These are phyloP conservation scores for Euwallacea similis DNA, from an alignment of 1,140 invertebrate genomes.

Conservation along the genomic window DNA sequence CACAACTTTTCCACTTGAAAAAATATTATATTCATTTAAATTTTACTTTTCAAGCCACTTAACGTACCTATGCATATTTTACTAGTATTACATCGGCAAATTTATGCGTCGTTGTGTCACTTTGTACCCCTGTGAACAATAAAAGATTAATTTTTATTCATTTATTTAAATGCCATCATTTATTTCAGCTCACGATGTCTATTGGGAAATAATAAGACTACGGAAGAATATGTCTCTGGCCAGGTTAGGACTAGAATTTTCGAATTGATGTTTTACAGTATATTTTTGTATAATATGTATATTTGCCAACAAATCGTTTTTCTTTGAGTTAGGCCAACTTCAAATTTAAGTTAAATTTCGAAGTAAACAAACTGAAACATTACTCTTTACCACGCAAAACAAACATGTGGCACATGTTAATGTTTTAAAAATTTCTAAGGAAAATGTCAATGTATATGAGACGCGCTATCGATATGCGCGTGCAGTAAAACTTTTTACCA, in stretches of 20 bases:
- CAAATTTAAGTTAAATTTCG: not conserved
- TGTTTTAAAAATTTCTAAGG: not conserved
- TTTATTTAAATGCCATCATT: conserved; percentile 4
- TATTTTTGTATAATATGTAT: not conserved
- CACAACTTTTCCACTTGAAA: too few relatives aligned
- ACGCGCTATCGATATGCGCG: too few relatives aligned
- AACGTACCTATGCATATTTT: too few relatives aligned
- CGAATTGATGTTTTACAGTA: conserved; percentile 8
- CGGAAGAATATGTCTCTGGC: conserved; percentile 77
- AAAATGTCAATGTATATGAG: not conserved
- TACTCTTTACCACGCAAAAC: not conserved
- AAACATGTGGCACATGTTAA: not conserved
- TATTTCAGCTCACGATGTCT: conserved; percentile 71
- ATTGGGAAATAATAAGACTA: conserved; percentile 73
- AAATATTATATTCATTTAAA: too few relatives aligned
- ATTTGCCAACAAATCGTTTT: not conserved
- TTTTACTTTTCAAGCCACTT: too few relatives aligned
- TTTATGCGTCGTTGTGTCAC: too few relatives aligned
- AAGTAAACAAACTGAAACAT: not conserved
- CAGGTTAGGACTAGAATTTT: conserved; percentile 62
- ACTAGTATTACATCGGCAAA: too few relatives aligned
- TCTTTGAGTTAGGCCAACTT: not conserved
- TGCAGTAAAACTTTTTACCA: too few relatives aligned
- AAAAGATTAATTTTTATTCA: too few relatives aligned
- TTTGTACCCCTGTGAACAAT: too few relatives aligned